Conservation (phyloP, 2,113 vertebrate species). For the Lycaon pictus region DNA sequence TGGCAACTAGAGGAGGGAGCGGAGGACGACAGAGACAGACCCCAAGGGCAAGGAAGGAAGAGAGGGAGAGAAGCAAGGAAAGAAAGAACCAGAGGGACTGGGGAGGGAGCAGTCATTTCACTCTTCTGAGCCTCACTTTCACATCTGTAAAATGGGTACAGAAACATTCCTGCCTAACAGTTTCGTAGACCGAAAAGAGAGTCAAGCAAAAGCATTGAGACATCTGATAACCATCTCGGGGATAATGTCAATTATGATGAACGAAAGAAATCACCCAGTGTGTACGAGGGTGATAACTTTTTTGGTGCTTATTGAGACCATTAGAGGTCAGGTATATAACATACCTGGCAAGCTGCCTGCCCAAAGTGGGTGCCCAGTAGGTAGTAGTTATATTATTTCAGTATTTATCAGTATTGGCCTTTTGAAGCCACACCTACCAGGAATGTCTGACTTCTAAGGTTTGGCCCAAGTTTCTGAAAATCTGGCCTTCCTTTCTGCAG, state of each 20-base stretch:
- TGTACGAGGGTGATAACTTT: background rate
- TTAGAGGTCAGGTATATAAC: background rate
- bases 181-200: background rate
- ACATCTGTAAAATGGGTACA: background rate
- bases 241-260: background rate
- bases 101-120: background rate
- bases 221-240: background rate
- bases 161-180: background rate
- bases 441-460: background rate
- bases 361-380: background rate
- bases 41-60: background rate
- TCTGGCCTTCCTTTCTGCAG: background rate
- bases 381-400: background rate
- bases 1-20: background rate
- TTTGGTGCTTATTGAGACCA: background rate
- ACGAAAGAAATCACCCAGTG: background rate
- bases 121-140: background rate
- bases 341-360: background rate
- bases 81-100: background rate
- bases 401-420: background rate
- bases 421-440: background rate
- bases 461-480: background rate
- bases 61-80: background rate
- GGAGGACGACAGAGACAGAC: too few relatives aligned
- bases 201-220: background rate